Evolutionary conservation across 2,113 vertebrate species (phyloP).

Genomic region (Nesoenas mayeri): DNA sequence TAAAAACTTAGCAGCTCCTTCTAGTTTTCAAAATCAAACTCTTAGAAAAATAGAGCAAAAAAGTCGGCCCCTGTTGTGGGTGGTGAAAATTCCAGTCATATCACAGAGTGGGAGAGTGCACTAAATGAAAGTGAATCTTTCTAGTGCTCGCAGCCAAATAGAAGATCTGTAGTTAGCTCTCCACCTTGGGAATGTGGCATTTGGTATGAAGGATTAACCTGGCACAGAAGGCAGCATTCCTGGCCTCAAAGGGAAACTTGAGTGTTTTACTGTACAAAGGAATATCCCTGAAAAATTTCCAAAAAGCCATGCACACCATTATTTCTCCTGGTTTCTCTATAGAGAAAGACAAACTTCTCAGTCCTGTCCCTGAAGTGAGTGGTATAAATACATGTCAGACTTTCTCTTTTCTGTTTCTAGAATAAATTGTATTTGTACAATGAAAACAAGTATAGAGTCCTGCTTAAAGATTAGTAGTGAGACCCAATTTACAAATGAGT

Average conservation of each 20-base stretch:
- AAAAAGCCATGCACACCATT: not conserved
- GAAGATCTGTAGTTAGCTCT: not conserved
- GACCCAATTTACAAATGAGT: not conserved
- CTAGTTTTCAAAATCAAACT: not conserved
- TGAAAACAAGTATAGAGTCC: not conserved
- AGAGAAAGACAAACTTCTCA: not conserved
- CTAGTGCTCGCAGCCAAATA: not conserved
- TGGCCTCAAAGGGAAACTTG: not conserved
- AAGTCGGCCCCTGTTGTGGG: not conserved
- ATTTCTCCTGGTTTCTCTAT: not conserved
- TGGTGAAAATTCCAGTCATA: slow-evolving; percentile 26
- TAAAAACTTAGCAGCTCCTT: not conserved
- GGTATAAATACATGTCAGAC: not conserved
- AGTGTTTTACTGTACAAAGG: not conserved
- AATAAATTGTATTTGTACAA: not conserved
- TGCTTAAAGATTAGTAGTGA: not conserved
- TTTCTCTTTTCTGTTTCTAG: not conserved
- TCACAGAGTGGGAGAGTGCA: not conserved
- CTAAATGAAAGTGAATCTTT: slow-evolving; percentile 3
- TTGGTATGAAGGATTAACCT: not conserved
- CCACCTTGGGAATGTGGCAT: not conserved
- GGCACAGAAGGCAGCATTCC: not conserved
- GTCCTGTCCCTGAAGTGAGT: not conserved
- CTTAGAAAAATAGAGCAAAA: not conserved
- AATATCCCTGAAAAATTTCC: not conserved